These are phyloP conservation scores for Conus ventricosus DNA, from an alignment of 1,140 invertebrate species.

Conservation along the genomic window DNA sequence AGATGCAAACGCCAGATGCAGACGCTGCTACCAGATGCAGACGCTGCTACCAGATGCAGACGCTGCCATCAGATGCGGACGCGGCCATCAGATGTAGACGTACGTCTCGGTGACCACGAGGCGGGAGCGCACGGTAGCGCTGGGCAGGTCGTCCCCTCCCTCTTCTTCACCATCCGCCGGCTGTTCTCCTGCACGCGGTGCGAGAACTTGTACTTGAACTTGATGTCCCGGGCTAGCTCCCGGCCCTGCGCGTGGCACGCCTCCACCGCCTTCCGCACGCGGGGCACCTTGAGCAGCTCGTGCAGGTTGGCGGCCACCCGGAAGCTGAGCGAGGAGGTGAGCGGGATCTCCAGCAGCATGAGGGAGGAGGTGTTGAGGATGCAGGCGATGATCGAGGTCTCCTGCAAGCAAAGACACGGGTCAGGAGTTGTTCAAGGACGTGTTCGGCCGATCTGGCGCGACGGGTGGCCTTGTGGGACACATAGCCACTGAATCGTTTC, in stretches of 20 bases:
- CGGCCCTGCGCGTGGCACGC: constrained; percentile 37
- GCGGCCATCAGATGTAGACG: constrained; percentile 41
- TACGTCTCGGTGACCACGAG: constrained; percentile 50
- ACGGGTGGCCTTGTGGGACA: too few relatives aligned
- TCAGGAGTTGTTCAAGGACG: too few relatives aligned
- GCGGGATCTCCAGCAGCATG: constrained; percentile 51
- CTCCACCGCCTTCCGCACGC: constrained; percentile 43
- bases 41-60: constrained; percentile 35
- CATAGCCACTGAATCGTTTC: too few relatives aligned
- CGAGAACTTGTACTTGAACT: constrained; percentile 56
- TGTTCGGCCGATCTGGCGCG: too few relatives aligned
- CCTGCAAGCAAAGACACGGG: constrained; percentile 24
- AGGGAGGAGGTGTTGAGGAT: constrained; percentile 40
- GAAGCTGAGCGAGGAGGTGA: constrained; percentile 51
- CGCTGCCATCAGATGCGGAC: neutral
- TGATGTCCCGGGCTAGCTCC: constrained; percentile 48
- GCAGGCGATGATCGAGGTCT: constrained; percentile 53
- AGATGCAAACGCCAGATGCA: too few relatives aligned
- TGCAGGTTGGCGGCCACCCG: constrained; percentile 51
- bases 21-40: too few relatives aligned
- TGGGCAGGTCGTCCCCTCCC: constrained; percentile 41
- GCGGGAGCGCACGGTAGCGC: constrained; percentile 46
- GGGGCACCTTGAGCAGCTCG: constrained; percentile 45
- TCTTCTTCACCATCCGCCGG: constrained; percentile 24
- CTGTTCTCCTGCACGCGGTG: constrained; percentile 43